A percentile compares a stretch with the other conserved stretches of the same genome.
phyloP scores from a whole-genome alignment of 37 sponge, comb jelly and placozoan species.

The Crambe crambe region DNA sequence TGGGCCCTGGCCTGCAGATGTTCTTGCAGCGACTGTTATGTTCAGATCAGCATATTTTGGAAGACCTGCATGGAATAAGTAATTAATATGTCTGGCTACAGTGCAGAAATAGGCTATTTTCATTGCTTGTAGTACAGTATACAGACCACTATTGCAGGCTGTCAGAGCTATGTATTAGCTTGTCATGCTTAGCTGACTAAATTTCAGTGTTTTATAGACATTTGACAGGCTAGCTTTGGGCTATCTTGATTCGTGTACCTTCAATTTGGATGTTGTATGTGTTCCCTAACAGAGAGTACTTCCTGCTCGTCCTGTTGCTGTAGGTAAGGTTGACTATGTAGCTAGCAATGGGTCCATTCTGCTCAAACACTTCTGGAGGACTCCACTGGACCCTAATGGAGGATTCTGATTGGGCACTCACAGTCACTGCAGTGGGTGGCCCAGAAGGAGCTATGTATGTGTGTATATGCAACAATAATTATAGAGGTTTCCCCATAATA shows the following conservation, averaged over 20 bases:
- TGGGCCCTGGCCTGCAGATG: too few species aligned
- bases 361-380: background rate
- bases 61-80: background rate
- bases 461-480: background rate
- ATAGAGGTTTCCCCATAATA: too few species aligned
- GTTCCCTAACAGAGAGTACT: background rate
- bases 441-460: background rate
- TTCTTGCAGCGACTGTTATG: too few species aligned
- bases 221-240: too few species aligned
- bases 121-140: too few species aligned
- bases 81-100: too few species aligned
- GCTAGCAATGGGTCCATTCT: background rate
- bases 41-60: background rate
- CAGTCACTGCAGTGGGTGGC: background rate
- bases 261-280: constrained; percentile 3
- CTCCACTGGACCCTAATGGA: constrained; percentile 1
- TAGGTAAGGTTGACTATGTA: background rate
- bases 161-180: too few species aligned
- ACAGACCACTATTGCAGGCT: too few species aligned
- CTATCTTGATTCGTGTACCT: too few species aligned
- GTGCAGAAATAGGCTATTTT: too few species aligned
- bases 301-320: background rate
- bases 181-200: too few species aligned
- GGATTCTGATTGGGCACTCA: background rate
- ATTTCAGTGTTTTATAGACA: too few species aligned